Conservation (phyloP, 2,113 vertebrate species). For the Atlantisia rogersi region DNA sequence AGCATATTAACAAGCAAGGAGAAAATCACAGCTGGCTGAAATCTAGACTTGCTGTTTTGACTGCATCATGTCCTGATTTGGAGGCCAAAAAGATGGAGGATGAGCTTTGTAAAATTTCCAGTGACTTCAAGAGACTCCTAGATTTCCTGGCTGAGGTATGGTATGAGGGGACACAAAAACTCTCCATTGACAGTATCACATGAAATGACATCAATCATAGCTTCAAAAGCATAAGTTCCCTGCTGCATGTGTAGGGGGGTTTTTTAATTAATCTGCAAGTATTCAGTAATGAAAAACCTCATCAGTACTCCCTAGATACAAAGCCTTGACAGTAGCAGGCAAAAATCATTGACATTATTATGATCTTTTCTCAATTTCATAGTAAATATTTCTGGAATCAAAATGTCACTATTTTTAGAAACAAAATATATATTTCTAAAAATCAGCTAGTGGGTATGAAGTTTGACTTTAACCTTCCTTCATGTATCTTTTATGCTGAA, state of each 20-base stretch:
- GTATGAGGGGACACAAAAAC: neutral
- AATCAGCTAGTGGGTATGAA: neutral
- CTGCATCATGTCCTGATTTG: constrained; percentile 80
- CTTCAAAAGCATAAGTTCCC: neutral
- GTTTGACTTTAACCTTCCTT: neutral
- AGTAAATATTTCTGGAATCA: neutral
- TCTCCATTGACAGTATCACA: neutral
- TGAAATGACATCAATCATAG: neutral
- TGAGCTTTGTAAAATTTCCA: constrained; percentile 83
- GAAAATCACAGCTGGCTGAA: constrained; percentile 87
- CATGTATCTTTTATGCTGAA: neutral
- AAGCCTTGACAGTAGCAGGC: neutral
- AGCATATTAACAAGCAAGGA: constrained; percentile 74
- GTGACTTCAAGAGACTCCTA: constrained; percentile 79
- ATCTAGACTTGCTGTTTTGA: constrained; percentile 81
- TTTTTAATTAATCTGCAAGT: neutral
- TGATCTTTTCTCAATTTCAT: neutral
- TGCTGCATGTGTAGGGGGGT: neutral
- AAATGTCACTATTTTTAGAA: neutral
- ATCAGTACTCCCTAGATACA: neutral
- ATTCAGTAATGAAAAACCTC: neutral
- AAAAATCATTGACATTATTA: neutral
- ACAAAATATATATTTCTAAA: neutral
- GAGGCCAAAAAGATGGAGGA: constrained; percentile 83
- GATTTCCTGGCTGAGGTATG: constrained; percentile 86